Evolutionary conservation across 2,113 vertebrate species (phyloP), one percentile per base, ranked within the genome.

Genomic region (Seriola aureovittata): DNA sequence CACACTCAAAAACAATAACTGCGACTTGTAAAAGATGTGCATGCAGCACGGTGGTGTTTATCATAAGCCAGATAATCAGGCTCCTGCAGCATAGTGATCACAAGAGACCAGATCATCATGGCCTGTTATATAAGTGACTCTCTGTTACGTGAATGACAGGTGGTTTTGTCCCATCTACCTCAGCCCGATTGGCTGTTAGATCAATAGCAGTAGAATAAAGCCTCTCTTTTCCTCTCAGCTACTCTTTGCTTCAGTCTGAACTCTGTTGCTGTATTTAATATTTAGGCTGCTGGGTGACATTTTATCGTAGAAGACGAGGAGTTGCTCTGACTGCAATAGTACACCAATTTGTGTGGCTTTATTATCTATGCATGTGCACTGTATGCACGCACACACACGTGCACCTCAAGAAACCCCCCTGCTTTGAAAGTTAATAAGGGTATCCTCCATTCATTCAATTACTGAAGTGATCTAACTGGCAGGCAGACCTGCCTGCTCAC

Each of bases 151-250:
- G 34, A 62, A 75, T 83, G 85, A 74, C 88, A 87, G 92, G 88
- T 91, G 83, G 77, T 82, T 89, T 85, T 21, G 64, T 78, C 68
- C 64, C 82, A 80, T 69, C 17, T 76, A 25, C 70, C 72, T 88
- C 75, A 54, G 62, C 58, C 64, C 54, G 59, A 83, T 64, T 81
- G 59, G 72, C 71, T 74, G 46, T 42, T 62, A 63, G 82, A 89
- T 90, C 82, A 91, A 16, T 75, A 57, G 48, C 75, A 71, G 85
- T 79, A 77, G 52, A 89, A 82, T 78, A 88, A 88, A 93, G 77
- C 71, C 36, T 63, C 23, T 71, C 23, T 73, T 23, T 38, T 59
- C 59, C 65, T 78, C 68, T 68, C 75, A 16, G 36, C 67, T 34
- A 50, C 54, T 40, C 55, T 80, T 60, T 79, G 63, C 44, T 77